These are phyloP conservation scores for Pogonognathellus flavescens DNA, from an alignment of 1,140 invertebrate species.

Conservation along the genomic window DNA sequence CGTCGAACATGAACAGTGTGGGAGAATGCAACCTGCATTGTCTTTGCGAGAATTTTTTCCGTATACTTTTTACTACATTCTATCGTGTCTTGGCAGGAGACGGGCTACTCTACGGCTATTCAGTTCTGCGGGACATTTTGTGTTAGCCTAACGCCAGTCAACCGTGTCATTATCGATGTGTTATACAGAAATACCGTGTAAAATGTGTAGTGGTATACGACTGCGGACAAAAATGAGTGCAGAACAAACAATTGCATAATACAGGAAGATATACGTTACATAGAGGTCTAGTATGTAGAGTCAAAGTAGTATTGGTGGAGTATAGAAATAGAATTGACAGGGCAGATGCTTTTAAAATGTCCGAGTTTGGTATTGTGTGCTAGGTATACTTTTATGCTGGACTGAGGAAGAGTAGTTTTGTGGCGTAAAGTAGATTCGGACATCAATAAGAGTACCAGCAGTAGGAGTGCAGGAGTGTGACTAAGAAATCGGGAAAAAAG, in stretches of 20 bases:
- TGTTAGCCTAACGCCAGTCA: background rate
- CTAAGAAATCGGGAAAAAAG: constrained; percentile 26
- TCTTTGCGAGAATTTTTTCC: background rate
- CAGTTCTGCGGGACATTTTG: background rate
- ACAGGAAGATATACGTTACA: too few relatives aligned
- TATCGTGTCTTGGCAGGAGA: background rate
- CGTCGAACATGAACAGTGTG: background rate
- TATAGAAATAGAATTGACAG: too few relatives aligned
- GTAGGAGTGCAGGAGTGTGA: background rate
- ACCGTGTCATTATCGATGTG: background rate
- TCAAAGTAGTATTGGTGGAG: too few relatives aligned
- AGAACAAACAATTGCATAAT: too few relatives aligned
- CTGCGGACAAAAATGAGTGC: too few relatives aligned
- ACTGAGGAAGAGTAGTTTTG: background rate
- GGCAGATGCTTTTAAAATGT: too few relatives aligned
- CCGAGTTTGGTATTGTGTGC: too few relatives aligned
- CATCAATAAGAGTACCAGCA: background rate
- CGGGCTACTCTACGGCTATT: background rate
- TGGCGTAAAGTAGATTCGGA: too few relatives aligned
- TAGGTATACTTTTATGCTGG: background rate
- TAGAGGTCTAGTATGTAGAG: too few relatives aligned
- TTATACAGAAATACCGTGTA: too few relatives aligned
- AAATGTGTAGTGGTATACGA: too few relatives aligned
- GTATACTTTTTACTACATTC: background rate
- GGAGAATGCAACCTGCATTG: constrained; percentile 34